Evolutionary conservation across 2,888 invertebrate genomes (phyloP).

Genomic region (Platycheirus rosarum): DNA sequence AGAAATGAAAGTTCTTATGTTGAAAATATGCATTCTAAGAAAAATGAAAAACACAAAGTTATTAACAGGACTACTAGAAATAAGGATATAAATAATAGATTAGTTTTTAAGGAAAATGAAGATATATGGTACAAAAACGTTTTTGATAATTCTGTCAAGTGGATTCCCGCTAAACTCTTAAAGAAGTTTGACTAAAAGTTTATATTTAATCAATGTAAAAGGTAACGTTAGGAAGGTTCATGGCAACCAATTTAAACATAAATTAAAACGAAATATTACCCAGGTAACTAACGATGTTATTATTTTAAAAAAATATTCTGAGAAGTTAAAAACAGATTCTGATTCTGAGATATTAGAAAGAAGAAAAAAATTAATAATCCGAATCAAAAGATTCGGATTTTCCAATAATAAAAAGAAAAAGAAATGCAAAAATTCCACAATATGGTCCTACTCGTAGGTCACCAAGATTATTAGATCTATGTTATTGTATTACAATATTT

Average conservation of each 20-base stretch:
- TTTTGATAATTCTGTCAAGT: slow-evolving; percentile 8
- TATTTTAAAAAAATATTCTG: not conserved
- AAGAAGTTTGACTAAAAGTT: slow-evolving; percentile 2
- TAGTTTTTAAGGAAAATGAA: too few species aligned
- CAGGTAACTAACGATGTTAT: not conserved
- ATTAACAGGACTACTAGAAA: too few species aligned
- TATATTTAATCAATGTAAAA: not conserved
- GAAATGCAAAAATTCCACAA: not conserved
- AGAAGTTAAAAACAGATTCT: too few species aligned
- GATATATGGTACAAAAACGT: too few species aligned
- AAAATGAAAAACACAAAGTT: too few species aligned
- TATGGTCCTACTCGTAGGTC: not conserved
- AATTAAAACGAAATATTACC: not conserved
- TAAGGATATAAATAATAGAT: too few species aligned
- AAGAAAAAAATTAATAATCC: not conserved
- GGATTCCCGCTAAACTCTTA: not conserved
- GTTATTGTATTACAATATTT: too few species aligned
- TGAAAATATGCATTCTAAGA: too few species aligned
- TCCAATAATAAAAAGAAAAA: not conserved
- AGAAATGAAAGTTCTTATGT: too few species aligned
- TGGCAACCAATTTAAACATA: not conserved
- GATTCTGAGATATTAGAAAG: not conserved
- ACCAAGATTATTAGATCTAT: slow-evolving; percentile 17
- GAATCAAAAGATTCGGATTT: not conserved
- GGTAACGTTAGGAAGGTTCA: not conserved